phyloP scores from a whole-genome alignment of 2,888 invertebrate species.

The Sarcophaga caerulescens region DNA sequence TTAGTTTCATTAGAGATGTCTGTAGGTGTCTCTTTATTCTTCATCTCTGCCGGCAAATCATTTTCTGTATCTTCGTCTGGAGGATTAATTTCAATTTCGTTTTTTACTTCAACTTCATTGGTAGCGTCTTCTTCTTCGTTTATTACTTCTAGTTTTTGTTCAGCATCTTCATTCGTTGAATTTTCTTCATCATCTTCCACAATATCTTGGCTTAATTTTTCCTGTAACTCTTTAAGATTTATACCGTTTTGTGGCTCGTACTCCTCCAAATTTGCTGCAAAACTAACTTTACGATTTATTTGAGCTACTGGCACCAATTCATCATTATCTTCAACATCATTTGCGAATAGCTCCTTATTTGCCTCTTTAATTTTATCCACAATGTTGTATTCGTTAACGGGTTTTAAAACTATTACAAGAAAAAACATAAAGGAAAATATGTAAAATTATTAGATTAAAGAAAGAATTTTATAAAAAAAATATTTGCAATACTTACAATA shows the following conservation, averaged over 20 bases:
- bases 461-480: neutral
- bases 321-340: slow-evolving; percentile 52
- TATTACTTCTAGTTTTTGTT: slow-evolving; percentile 66
- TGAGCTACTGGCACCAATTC: slow-evolving; percentile 17
- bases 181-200: slow-evolving; percentile 34
- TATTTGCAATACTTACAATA: slow-evolving; percentile 77
- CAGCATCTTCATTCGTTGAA: slow-evolving; percentile 49
- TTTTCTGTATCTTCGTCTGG: slow-evolving; percentile 34
- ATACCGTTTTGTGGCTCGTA: slow-evolving; percentile 80
- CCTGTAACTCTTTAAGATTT: slow-evolving; percentile 50
- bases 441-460: neutral
- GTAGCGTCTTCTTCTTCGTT: slow-evolving; percentile 58
- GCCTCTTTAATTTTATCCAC: slow-evolving; percentile 83
- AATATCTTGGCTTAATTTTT: slow-evolving; percentile 35
- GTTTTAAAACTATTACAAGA: slow-evolving; percentile 76
- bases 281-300: slow-evolving; percentile 81
- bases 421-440: neutral
- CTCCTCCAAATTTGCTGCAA: slow-evolving; percentile 82
- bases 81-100: slow-evolving; percentile 12
- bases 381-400: slow-evolving; percentile 83
- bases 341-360: slow-evolving; percentile 81
- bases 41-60: neutral
- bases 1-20: neutral
- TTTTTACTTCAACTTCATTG: slow-evolving; percentile 40
- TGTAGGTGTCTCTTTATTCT: neutral